phyloP scores from a whole-genome alignment of 2,888 invertebrate genomes.

The Lepas anatifera region DNA sequence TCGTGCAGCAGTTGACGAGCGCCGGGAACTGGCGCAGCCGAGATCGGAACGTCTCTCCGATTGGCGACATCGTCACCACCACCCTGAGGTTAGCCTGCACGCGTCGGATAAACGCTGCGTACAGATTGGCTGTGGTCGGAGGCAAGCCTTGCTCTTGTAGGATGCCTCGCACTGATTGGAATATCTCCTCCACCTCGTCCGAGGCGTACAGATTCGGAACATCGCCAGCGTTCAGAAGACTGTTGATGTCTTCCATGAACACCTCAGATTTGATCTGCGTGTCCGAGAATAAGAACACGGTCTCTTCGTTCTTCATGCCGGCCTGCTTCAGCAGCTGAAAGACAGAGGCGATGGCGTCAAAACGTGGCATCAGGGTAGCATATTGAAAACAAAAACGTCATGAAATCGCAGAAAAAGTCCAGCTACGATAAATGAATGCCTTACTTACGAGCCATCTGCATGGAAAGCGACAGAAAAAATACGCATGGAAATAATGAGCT shows the following conservation, averaged over 20 bases:
- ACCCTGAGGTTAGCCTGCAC: slow-evolving; percentile 69
- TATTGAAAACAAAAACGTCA: too few relatives aligned
- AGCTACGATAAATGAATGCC: too few relatives aligned
- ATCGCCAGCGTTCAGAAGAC: slow-evolving; percentile 70
- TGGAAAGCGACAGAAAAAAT: slow-evolving; percentile 21
- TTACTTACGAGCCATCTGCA: too few relatives aligned
- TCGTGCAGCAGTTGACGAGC: slow-evolving; percentile 75
- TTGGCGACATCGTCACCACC: slow-evolving; percentile 72
- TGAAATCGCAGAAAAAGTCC: too few relatives aligned
- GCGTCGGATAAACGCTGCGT: slow-evolving; percentile 60
- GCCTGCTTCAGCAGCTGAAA: slow-evolving; percentile 56
- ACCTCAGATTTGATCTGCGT: slow-evolving; percentile 61
- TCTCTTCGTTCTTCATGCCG: slow-evolving; percentile 67
- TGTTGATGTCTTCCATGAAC: slow-evolving; percentile 70
- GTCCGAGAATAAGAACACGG: slow-evolving; percentile 64
- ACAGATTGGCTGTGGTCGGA: slow-evolving; percentile 58
- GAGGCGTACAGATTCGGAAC: slow-evolving; percentile 71
- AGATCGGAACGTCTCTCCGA: slow-evolving; percentile 64
- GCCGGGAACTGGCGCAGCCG: slow-evolving; percentile 67
- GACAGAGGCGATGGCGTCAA: too few relatives aligned
- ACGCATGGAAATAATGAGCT: too few relatives aligned
- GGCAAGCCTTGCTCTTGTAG: slow-evolving; percentile 43
- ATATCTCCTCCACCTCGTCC: slow-evolving; percentile 72
- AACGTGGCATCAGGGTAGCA: too few relatives aligned
- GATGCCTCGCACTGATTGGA: slow-evolving; percentile 44